Base-by-base conservation (phyloP, 2,113 vertebrate genomes). In the Leptocoma aspasia region DNA sequence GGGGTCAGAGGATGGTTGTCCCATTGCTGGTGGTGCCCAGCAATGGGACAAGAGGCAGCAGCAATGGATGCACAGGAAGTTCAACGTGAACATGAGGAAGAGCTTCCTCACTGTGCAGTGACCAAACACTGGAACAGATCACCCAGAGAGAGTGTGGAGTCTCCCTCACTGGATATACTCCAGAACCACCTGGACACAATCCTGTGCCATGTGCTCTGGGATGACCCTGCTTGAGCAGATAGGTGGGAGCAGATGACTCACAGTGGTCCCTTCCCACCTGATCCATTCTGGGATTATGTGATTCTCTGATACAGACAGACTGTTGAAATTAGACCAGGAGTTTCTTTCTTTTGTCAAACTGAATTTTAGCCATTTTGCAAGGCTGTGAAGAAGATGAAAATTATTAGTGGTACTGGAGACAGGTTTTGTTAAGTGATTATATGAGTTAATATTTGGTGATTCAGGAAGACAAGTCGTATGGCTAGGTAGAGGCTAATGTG, bases 101-200 rank as follows among this genome's bases (percentile, higher is more conserved):
- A 72, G 11, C 1, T 70, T 76, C 21, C 24, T 31, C 4, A 1
- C 9, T 66, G 33, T 66, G 27, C 27, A 73, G 52, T 73, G 33
- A 39, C 13, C 0, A 0, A 1, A 1, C 60, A n/a, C 27, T n/a
- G 28, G 20, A 30, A 60, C 10, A 52, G 13, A 39, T n/a, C 20
- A 5, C 6, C 3, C 33, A 60, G 45, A 39, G 39, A 60, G 7
- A 15, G 0, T n/a, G 26, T 21, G 15, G 19, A 52, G 39, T 39
- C 13, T 44, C 28, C 37, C 33, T 53, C 28, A 21, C 60, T 45
- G 60, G 13, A n/a, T 33, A 66, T 1, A 14, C 21, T 24, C 6
- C 60, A 53, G n/a, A 89, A 12, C 1, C 4, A 5, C 7, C 9
- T 66, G n/a, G 45, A n/a, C 0, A 0, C 13, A 82, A 30, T 10